Percentiles rank a stretch among this genome's conserved stretches.
These are phyloP conservation scores for Pipistrellus kuhlii DNA, from an alignment of 2,797 vertebrate species.

Conservation along the genomic window DNA sequence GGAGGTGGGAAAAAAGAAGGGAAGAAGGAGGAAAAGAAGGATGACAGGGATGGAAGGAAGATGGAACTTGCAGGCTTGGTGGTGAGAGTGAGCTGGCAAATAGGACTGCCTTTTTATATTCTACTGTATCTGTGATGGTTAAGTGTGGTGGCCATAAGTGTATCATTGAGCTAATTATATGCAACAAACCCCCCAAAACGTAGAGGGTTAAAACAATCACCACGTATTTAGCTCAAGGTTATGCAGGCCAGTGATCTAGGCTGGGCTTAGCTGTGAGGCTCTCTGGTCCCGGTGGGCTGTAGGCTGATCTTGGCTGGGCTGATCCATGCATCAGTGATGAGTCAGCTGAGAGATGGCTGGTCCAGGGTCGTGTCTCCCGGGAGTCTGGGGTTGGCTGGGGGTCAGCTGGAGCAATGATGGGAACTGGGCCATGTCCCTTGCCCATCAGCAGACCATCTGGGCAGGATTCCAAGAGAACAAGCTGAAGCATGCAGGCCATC, in stretches of 20 bases:
- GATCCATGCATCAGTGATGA: not conserved
- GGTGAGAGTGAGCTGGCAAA: not conserved
- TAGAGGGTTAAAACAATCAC: not conserved
- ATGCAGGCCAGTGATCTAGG: not conserved
- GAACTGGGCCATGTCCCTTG: not conserved
- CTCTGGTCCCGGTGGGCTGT: not conserved
- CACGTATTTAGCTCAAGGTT: not conserved
- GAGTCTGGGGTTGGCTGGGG: not conserved
- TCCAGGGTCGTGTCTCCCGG: not conserved
- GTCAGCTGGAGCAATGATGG: not conserved
- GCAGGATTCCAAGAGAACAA: not conserved
- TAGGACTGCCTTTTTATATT: not conserved
- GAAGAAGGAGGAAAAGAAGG: not conserved
- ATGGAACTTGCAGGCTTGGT: too few relatives aligned
- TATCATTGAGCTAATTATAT: not conserved
- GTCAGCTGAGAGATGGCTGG: not conserved
- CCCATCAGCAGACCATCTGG: not conserved
- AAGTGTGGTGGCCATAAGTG: not conserved
- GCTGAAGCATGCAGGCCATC: not conserved
- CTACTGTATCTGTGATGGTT: not conserved
- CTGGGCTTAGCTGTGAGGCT: not conserved
- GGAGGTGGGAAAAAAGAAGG: not conserved
- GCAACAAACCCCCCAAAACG: not conserved
- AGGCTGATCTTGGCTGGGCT: not conserved
- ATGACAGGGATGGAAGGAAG: not conserved